Evolutionary conservation across 2,888 invertebrate genomes (phyloP).

Genomic region (Brachyptera putata): DNA sequence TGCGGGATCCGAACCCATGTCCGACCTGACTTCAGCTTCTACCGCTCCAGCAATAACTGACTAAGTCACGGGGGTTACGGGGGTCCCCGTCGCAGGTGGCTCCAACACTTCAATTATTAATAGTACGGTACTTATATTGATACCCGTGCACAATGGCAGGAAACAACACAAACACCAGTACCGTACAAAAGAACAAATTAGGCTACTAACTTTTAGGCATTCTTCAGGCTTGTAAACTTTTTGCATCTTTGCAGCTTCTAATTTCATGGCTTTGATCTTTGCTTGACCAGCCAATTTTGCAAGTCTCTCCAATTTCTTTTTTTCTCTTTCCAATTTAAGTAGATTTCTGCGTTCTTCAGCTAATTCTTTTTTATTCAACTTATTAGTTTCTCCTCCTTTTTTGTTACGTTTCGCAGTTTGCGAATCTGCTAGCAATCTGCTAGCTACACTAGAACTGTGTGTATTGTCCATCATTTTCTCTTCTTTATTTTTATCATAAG

Average conservation of each 20-base stretch:
- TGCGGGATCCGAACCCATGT: no score
- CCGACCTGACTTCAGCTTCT: no score
- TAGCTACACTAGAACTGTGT: neutral
- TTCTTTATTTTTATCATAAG: no score
- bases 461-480: neutral
- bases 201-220: slow-evolving; percentile 51
- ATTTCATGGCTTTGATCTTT: slow-evolving; percentile 27
- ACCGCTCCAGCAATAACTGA: no score
- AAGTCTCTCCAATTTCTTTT: slow-evolving; percentile 28
- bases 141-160: no score
- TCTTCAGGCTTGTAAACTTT: slow-evolving; percentile 45
- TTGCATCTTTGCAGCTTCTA: slow-evolving; percentile 33
- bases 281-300: slow-evolving; percentile 31
- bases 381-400: neutral
- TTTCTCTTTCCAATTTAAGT: slow-evolving; percentile 25
- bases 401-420: neutral
- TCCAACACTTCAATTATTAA: no score
- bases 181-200: no score
- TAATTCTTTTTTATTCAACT: neutral
- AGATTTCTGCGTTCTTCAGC: neutral
- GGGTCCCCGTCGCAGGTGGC: no score
- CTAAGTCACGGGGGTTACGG: no score
- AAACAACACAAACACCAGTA: no score
- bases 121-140: no score
- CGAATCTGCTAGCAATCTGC: no score